Conservation (phyloP, 2,888 invertebrate genomes). For the Heteromurus nitidus region DNA sequence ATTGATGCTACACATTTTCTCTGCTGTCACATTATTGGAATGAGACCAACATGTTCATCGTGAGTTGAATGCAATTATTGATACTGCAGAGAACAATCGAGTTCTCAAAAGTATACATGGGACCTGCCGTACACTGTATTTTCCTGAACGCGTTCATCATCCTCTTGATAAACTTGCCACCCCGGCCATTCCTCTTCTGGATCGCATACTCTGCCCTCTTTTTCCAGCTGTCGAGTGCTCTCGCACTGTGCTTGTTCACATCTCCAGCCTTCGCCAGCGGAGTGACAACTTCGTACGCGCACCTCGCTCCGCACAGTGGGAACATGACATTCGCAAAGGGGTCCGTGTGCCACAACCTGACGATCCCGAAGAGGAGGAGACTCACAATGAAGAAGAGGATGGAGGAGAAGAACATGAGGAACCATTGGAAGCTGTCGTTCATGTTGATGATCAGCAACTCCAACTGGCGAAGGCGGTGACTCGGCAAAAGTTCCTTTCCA, state of each 20-base stretch:
- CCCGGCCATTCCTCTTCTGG: not conserved
- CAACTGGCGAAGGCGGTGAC: not conserved
- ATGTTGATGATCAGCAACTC: conserved; percentile 11
- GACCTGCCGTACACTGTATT: conserved; percentile 47
- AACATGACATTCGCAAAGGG: conserved; percentile 40
- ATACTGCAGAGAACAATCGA: conserved; percentile 56
- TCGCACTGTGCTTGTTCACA: conserved; percentile 18
- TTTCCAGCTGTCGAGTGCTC: conserved; percentile 27
- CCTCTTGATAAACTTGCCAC: not conserved
- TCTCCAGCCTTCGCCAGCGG: conserved; percentile 39
- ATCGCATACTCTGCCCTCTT: not conserved
- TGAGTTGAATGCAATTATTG: conserved; percentile 47
- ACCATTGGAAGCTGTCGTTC: conserved; percentile 35
- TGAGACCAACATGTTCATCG: conserved; percentile 46
- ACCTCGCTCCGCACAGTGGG: conserved; percentile 46
- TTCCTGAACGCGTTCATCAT: conserved; percentile 16
- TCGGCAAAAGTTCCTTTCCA: not conserved
- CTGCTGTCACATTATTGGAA: too few species aligned
- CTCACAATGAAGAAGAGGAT: conserved; percentile 23
- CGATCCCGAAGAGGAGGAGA: conserved; percentile 39
- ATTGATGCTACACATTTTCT: too few species aligned
- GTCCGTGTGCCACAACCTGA: conserved; percentile 38
- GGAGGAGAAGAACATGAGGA: conserved; percentile 33
- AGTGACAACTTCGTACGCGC: conserved; percentile 38
- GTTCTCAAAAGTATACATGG: conserved; percentile 52